These are phyloP conservation scores for Ctenomys sociabilis DNA, from an alignment of 2,113 vertebrate species.

Conservation along the genomic window DNA sequence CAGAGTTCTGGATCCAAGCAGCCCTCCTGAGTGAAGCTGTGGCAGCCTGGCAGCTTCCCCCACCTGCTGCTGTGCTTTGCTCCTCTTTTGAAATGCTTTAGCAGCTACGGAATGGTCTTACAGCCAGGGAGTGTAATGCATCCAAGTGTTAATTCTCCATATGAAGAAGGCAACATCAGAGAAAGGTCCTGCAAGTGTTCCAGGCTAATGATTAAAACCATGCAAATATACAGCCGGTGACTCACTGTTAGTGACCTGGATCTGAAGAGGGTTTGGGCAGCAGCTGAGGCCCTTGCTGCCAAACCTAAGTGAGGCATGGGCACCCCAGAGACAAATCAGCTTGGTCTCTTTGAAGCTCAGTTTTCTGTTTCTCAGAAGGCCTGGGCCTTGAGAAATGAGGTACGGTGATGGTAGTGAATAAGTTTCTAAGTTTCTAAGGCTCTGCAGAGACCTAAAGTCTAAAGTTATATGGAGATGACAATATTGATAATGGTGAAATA, in stretches of 20 bases:
- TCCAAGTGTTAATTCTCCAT: slow-evolving; percentile 46
- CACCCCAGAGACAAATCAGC: background rate
- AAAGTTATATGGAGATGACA: background rate
- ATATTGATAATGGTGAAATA: background rate
- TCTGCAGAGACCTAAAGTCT: background rate
- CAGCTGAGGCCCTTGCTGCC: background rate
- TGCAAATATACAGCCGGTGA: background rate
- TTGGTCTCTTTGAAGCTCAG: background rate
- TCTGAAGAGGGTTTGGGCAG: background rate
- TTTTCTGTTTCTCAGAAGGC: background rate
- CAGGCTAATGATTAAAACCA: slow-evolving; percentile 53
- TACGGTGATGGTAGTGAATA: background rate
- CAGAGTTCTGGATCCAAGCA: background rate
- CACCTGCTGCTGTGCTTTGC: background rate
- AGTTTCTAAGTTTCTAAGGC: background rate
- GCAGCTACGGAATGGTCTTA: slow-evolving; percentile 10
- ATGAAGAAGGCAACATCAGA: slow-evolving; percentile 48
- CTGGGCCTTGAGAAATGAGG: background rate
- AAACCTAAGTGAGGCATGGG: background rate
- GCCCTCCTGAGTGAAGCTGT: background rate
- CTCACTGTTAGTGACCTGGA: slow-evolving; percentile 39
- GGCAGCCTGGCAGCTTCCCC: background rate
- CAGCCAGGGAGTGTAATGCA: background rate
- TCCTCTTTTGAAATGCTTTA: slow-evolving; percentile 62
- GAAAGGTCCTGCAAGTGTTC: background rate